Conservation (phyloP, 2,888 invertebrate genomes). For the Phyto melanocephala region DNA sequence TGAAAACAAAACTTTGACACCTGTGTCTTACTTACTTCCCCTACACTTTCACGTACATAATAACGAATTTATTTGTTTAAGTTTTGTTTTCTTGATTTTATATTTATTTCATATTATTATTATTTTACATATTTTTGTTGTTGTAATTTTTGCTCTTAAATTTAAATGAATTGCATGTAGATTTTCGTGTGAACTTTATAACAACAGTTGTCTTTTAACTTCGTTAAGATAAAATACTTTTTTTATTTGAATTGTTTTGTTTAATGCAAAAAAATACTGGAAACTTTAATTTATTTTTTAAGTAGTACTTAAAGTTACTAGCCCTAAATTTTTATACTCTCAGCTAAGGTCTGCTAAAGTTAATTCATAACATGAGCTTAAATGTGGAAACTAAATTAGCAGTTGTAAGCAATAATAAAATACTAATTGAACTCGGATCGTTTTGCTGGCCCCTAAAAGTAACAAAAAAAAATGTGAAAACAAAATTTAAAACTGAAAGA, state of each 20-base stretch:
- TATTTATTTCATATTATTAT: neutral
- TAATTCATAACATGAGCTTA: no score
- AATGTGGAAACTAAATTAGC: no score
- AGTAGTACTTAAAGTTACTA: no score
- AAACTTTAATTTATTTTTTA: no score
- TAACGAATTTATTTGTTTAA: neutral
- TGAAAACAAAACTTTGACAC: constrained; percentile 36
- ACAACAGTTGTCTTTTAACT: constrained; percentile 12
- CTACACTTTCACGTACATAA: neutral
- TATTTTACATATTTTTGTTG: no score
- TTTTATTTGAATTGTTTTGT: constrained; percentile 7
- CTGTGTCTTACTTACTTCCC: constrained; percentile 34
- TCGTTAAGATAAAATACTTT: constrained; percentile 4
- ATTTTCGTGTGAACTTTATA: constrained; percentile 4
- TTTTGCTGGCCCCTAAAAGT: no score
- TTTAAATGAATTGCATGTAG: neutral
- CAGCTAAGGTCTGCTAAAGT: no score
- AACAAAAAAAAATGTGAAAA: no score
- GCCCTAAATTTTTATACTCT: no score
- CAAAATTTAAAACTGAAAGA: no score
- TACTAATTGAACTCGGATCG: no score
- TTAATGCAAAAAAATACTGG: neutral
- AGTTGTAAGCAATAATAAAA: no score
- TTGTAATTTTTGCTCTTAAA: neutral
- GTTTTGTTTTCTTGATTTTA: neutral